phyloP scores from a whole-genome alignment of 2,113 vertebrate genomes.

The Gasterosteus nipponicus region DNA sequence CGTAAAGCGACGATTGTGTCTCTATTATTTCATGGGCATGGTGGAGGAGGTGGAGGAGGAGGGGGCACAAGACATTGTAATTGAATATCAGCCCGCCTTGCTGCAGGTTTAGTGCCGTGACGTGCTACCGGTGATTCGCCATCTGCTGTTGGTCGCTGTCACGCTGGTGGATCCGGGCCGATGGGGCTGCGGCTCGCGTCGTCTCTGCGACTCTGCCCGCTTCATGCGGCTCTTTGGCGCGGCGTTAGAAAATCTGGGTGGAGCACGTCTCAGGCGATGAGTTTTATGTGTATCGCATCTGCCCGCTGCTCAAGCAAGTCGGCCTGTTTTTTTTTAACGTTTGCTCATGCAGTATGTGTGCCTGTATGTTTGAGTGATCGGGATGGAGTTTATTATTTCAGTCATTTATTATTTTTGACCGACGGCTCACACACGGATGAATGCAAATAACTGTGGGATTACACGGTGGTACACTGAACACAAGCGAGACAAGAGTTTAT shows the following conservation, averaged over 20 bases:
- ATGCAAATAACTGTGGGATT: neutral
- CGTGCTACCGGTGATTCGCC: neutral
- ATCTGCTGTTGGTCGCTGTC: constrained; percentile 19
- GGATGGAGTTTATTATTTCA: too few species aligned
- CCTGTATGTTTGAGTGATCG: neutral
- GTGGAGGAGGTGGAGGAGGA: too few species aligned
- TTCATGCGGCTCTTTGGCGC: constrained; percentile 51
- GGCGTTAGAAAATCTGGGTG: constrained; percentile 65
- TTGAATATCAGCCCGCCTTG: neutral
- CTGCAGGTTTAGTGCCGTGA: neutral
- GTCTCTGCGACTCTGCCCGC: constrained; percentile 3
- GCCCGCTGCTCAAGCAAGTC: neutral
- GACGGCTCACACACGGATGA: neutral
- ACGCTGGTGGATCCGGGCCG: neutral
- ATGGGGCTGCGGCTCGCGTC: constrained; percentile 1
- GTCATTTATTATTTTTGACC: neutral
- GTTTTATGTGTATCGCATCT: constrained; percentile 27
- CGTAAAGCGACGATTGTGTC: neutral
- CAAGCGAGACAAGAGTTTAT: neutral
- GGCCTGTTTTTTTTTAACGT: constrained; percentile 10
- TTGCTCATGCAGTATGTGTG: neutral
- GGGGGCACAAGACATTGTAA: neutral
- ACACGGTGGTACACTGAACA: neutral
- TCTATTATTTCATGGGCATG: too few species aligned
- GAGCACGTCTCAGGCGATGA: constrained; percentile 58